phyloP scores from a whole-genome alignment of 2,113 vertebrate genomes.

The Mellivora capensis region DNA sequence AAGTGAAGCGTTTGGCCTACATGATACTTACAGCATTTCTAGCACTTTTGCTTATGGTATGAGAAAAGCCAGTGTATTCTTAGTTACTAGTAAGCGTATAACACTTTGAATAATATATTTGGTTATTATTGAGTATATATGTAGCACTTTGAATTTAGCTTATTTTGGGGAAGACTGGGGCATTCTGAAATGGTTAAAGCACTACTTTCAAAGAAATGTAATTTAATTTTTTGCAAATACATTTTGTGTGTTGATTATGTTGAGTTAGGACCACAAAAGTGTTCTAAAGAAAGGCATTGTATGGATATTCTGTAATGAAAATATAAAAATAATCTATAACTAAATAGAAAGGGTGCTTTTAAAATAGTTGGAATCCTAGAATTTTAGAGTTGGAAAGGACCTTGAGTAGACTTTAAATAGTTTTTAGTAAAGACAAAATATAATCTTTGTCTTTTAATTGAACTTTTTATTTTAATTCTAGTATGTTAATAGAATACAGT shows the following conservation, averaged over 20 bases:
- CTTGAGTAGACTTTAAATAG: constrained; percentile 3
- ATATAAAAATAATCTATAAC: background rate
- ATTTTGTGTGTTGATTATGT: constrained; percentile 14
- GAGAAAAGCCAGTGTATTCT: background rate
- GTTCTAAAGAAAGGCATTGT: background rate
- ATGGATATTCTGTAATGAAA: background rate
- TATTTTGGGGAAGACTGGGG: background rate
- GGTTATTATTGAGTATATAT: background rate
- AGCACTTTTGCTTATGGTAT: background rate
- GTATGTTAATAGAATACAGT: background rate
- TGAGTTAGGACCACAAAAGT: background rate
- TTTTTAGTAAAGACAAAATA: background rate
- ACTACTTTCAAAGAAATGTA: constrained; percentile 13
- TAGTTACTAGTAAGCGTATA: background rate
- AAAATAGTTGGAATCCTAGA: background rate
- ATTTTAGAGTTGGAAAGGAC: constrained; percentile 11
- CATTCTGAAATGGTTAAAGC: background rate
- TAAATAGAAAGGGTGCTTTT: background rate
- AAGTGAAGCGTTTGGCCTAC: background rate
- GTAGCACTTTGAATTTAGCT: background rate
- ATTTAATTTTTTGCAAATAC: background rate
- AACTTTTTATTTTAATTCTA: background rate
- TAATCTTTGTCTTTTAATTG: background rate
- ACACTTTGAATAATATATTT: constrained; percentile 22
- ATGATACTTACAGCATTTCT: background rate